Conservation (phyloP, 2,797 vertebrate genomes). For the Nothura maculosa region DNA sequence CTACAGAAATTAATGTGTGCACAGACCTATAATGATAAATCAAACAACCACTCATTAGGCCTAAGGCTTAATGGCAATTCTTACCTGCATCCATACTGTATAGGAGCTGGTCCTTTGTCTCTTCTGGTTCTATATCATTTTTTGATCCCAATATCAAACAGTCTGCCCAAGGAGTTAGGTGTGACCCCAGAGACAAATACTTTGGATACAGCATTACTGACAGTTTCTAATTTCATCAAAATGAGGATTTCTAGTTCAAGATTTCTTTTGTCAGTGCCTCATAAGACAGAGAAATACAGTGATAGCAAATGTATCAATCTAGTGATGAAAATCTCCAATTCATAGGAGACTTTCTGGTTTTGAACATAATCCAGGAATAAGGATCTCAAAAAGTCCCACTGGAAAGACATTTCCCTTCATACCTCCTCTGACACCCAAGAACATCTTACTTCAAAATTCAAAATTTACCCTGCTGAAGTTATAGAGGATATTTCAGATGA, state of each 20-base stretch:
- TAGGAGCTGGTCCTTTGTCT: background rate
- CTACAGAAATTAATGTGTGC: background rate
- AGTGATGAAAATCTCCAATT: background rate
- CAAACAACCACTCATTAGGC: background rate
- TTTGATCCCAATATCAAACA: background rate
- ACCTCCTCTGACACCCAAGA: background rate
- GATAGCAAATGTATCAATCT: background rate
- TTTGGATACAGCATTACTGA: background rate
- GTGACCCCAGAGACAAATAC: background rate
- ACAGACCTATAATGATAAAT: background rate
- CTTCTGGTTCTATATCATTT: background rate
- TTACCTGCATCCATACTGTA: background rate
- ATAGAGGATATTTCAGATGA: background rate
- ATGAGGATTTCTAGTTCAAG: background rate
- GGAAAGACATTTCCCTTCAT: background rate
- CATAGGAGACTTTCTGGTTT: background rate
- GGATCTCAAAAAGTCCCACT: background rate
- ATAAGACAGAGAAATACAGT: background rate
- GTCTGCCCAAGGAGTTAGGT: background rate
- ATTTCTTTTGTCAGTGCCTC: background rate
- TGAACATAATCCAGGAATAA: background rate
- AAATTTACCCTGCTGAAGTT: background rate
- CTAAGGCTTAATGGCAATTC: background rate
- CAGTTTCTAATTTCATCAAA: background rate
- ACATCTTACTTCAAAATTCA: background rate